Base-by-base conservation (phyloP, 2,888 invertebrate genomes). In the Bellardia bayeri region DNA sequence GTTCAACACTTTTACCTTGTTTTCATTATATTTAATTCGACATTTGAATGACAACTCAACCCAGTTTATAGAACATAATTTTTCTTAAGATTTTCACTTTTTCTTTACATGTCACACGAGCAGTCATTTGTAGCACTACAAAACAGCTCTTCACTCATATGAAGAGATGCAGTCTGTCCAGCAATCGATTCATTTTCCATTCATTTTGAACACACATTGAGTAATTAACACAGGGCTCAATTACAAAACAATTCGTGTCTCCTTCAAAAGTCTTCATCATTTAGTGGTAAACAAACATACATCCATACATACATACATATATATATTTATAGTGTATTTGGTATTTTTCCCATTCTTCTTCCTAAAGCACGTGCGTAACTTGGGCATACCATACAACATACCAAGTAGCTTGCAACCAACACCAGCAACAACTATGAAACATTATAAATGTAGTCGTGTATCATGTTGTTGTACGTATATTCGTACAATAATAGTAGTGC, bases 221-320 rank as follows among this genome's bases (percentile, higher is more conserved):
- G 85, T 85, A 87, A 87, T 85, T 87, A 87, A 85, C 74, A 69
- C 72, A 87, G 87, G 87, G 82, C 74, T 87, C 87, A 87, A 87
- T 87, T 87, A 85, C 87, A 87, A 74, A 87, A 85, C 78, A 87
- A 87, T 87, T 63, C 64, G 56, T 82, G 71, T 74, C 66, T 66
- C 40, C n/a, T 58, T 42, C 42, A 82, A 78, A 82, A 72, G 64
- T 45, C 56, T 71, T 71, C n/a, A 66, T 66, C 66, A 61, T 51
- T 76, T 58, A 76, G 71, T 56, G 23, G 63, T 45, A 13, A 58
- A 23, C 40, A 68, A 11, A n/a, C 69, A 58, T 68, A 56, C 42
- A 40, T 45, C 56, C 56, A 30, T 13, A 63, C 69, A 45, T 58
- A 42, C 14, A 40, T 66, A 54, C 66, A 33, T 23, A 56, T 6